These are phyloP conservation scores for Ormyrus rosae DNA, from an alignment of 2,888 invertebrate species.

Conservation along the genomic window DNA sequence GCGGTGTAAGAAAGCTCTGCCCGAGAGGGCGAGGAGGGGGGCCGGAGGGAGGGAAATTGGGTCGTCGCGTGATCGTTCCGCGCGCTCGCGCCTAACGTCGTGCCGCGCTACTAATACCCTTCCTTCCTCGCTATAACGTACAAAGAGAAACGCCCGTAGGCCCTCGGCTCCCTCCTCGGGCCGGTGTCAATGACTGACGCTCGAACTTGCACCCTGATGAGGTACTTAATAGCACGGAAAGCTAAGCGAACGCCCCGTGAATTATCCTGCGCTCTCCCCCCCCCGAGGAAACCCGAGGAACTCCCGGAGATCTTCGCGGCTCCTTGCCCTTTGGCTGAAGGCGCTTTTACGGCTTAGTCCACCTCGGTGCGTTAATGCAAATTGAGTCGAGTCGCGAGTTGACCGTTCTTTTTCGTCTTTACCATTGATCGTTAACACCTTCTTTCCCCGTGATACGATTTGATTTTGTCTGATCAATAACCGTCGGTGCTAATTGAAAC, in stretches of 20 bases:
- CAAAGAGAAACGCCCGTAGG: neutral
- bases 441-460: too few species aligned
- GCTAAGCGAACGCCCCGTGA: slow-evolving; percentile 10
- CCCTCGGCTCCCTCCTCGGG: neutral
- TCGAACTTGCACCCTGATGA: slow-evolving; percentile 38
- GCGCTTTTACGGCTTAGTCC: neutral
- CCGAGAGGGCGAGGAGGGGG: too few species aligned
- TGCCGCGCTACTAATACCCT: too few species aligned
- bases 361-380: neutral
- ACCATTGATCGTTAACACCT: too few species aligned
- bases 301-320: too few species aligned
- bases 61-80: slow-evolving; percentile 50
- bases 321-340: neutral
- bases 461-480: too few species aligned
- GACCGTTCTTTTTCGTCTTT: too few species aligned
- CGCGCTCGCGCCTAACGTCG: neutral
- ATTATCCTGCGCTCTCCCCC: slow-evolving; percentile 21
- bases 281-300: too few species aligned
- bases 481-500: too few species aligned
- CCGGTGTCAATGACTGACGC: slow-evolving; percentile 46
- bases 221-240: slow-evolving; percentile 47
- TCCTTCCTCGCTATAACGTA: neutral
- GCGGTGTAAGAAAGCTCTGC: too few species aligned
- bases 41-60: slow-evolving; percentile 29
- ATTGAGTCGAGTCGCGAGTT: neutral